Evolutionary conservation across 2,797 vertebrate genomes (phyloP).

Genomic region (Tarsius wallacei): DNA sequence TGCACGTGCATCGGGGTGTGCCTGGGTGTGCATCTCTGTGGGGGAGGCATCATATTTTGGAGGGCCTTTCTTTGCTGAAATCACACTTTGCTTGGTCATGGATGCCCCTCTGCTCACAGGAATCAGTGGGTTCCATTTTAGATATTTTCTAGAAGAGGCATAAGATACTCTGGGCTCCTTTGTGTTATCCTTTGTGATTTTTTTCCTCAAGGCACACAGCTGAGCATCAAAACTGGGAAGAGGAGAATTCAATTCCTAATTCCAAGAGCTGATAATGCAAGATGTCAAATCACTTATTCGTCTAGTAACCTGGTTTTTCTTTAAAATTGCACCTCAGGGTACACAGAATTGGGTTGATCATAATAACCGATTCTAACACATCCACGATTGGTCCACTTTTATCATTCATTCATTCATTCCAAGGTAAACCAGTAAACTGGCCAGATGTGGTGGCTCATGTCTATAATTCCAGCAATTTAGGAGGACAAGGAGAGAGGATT

Average conservation of each 20-base stretch:
- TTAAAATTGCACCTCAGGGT: not conserved
- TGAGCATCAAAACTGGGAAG: not conserved
- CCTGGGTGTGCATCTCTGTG: rapidly evolving
- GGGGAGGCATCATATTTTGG: not conserved
- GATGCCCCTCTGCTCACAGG: not conserved
- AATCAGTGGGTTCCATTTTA: not conserved
- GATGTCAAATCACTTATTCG: not conserved
- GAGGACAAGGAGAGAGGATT: too few relatives aligned
- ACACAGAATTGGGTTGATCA: not conserved
- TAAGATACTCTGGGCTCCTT: not conserved
- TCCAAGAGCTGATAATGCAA: not conserved
- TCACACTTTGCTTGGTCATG: not conserved
- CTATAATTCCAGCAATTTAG: too few relatives aligned
- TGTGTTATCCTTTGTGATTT: not conserved
- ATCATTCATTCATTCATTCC: not conserved
- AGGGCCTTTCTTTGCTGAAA: conserved; percentile 17
- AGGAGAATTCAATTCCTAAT: not conserved
- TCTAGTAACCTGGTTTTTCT: not conserved
- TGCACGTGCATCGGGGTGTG: too few relatives aligned
- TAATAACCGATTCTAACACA: not conserved
- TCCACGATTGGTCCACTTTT: not conserved
- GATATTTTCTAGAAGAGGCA: not conserved
- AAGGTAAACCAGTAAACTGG: too few relatives aligned
- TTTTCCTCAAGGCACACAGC: not conserved
- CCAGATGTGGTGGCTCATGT: too few relatives aligned